These are phyloP conservation scores for Microchirus variegatus DNA, from an alignment of 2,797 vertebrate genomes.

Conservation along the genomic window DNA sequence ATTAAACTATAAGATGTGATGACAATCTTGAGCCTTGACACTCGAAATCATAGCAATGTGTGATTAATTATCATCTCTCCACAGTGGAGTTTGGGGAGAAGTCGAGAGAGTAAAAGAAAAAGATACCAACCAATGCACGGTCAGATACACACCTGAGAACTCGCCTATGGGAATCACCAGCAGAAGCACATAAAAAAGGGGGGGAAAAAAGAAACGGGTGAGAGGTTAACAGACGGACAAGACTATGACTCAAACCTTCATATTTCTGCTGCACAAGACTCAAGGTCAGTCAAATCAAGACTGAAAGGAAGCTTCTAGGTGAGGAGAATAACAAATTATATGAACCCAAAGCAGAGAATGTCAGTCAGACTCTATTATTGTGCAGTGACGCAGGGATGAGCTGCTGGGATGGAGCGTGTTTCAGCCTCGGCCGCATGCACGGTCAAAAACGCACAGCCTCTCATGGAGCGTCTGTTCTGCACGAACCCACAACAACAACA, in stretches of 20 bases:
- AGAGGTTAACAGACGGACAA: conserved; percentile 81
- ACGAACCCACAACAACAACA: conserved; percentile 29
- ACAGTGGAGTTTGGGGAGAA: conserved; percentile 20
- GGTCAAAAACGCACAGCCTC: conserved; percentile 50
- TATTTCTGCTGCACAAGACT: conserved; percentile 38
- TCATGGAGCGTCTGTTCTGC: conserved; percentile 35
- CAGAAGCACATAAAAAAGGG: conserved; percentile 85
- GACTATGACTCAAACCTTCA: conserved; percentile 62
- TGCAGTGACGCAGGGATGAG: conserved; percentile 48
- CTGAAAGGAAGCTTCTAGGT: not conserved
- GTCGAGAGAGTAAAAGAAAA: conserved; percentile 30
- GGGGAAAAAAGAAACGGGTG: conserved; percentile 81
- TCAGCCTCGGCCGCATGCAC: conserved; percentile 65
- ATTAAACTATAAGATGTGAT: not conserved
- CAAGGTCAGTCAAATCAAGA: conserved; percentile 30
- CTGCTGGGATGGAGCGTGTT: conserved; percentile 42
- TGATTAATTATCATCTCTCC: conserved; percentile 3
- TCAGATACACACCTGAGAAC: conserved; percentile 99
- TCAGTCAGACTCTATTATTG: conserved; percentile 56
- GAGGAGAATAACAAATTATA: no score
- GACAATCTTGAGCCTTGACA: not conserved
- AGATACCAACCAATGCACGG: conserved; percentile 71
- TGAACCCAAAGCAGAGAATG: not conserved
- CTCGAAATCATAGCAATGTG: not conserved
- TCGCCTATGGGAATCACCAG: conserved; percentile 93